Evolutionary conservation across 2,888 invertebrate genomes (phyloP).

Genomic region (Spisula solida): DNA sequence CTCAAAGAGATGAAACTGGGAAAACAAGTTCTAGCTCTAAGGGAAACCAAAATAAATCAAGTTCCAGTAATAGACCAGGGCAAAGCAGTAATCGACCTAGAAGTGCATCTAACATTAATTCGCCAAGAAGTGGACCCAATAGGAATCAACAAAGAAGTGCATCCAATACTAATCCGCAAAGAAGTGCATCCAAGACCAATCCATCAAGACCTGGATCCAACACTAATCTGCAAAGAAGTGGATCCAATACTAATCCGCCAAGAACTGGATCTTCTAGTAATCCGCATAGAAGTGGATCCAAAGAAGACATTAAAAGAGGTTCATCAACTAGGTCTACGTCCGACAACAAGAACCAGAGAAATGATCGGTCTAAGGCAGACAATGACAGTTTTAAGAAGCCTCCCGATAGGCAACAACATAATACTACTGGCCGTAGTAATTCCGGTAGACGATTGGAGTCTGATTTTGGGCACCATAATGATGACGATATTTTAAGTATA

Average conservation of each 20-base stretch:
- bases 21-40: background rate
- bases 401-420: background rate
- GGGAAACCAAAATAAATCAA: conserved; percentile 2
- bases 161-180: background rate
- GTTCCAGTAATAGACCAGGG: background rate
- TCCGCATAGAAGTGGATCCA: background rate
- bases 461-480: conserved; percentile 45
- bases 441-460: conserved; percentile 25
- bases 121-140: background rate
- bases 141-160: background rate
- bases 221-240: background rate
- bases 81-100: background rate
- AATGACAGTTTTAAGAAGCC: conserved; percentile 41
- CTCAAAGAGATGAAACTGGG: background rate
- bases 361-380: background rate
- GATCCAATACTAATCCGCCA: too few relatives aligned
- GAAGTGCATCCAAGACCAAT: too few relatives aligned
- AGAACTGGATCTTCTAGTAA: too few relatives aligned
- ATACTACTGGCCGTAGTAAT: conserved; percentile 9
- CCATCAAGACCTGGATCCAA: too few relatives aligned
- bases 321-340: background rate
- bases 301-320: background rate
- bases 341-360: background rate
- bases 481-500: conserved; percentile 65
- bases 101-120: background rate